Percentiles rank a stretch among this genome's conserved stretches.
Conservation (phyloP, 2,888 invertebrate genomes). For the Notodonta dromedarius region DNA sequence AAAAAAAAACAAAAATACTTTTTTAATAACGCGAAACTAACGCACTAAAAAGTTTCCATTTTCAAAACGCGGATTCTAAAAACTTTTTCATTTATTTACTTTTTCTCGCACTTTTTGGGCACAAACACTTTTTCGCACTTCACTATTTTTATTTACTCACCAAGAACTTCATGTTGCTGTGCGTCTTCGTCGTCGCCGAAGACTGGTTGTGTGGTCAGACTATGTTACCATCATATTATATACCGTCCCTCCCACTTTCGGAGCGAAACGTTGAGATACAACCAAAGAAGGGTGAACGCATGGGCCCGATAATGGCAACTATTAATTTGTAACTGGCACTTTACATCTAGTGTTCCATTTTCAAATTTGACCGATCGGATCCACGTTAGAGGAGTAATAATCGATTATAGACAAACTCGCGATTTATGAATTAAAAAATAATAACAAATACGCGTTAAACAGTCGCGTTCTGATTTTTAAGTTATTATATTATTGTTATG, state of each 20-base stretch:
- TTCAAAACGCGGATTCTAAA: constrained; percentile 26
- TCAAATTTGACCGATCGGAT: constrained; percentile 34
- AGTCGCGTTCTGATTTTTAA: neutral
- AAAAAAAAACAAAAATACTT: neutral
- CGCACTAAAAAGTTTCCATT: constrained; percentile 33
- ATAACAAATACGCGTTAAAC: no score
- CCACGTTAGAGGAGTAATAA: constrained; percentile 10
- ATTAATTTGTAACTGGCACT: constrained; percentile 65
- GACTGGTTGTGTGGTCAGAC: constrained; percentile 75
- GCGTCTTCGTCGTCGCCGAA: constrained; percentile 78
- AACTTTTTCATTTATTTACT: neutral
- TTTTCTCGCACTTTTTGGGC: constrained; percentile 27
- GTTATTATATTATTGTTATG: neutral
- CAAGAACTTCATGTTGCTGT: constrained; percentile 81
- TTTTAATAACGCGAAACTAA: constrained; percentile 1
- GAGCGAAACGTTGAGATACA: constrained; percentile 39
- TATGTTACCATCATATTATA: constrained; percentile 62
- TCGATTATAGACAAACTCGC: constrained; percentile 11
- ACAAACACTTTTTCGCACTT: constrained; percentile 43
- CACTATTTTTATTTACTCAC: constrained; percentile 63
- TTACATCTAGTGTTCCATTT: constrained; percentile 39
- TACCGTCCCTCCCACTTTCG: constrained; percentile 77
- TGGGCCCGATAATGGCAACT: constrained; percentile 66
- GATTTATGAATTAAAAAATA: neutral
- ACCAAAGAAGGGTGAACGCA: constrained; percentile 51